A percentile compares a stretch with the other conserved stretches of the same genome.
phyloP scores from a whole-genome alignment of 2,113 vertebrate species.

The Podocnemis expansa region DNA sequence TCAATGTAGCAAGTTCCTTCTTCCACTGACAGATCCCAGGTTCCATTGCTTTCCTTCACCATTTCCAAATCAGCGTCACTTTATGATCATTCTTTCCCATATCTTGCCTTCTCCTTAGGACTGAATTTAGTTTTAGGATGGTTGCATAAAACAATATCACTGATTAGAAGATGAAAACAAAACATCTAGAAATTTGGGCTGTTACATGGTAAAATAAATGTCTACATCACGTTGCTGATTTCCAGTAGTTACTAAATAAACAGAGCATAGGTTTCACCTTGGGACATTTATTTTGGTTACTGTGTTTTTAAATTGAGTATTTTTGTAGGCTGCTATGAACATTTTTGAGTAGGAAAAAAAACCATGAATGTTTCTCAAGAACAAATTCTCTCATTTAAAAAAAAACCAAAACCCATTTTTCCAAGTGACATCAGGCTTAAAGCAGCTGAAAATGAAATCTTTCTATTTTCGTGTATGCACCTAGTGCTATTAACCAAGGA shows the following conservation, averaged over 20 bases:
- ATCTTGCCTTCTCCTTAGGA: background rate
- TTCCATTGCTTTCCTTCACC: rapidly evolving
- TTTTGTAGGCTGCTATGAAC: background rate
- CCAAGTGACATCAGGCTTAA: background rate
- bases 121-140: conserved; percentile 10
- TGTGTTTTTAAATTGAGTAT: background rate
- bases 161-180: conserved; percentile 33
- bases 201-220: background rate
- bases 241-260: conserved; percentile 36
- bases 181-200: conserved; percentile 29
- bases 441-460: conserved; percentile 10
- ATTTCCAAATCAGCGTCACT: background rate
- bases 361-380: conserved; percentile 18
- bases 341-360: background rate
- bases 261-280: background rate
- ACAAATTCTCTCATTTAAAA: background rate
- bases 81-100: background rate
- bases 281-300: background rate
- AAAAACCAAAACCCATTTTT: conserved; percentile 9
- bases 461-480: conserved; percentile 31
- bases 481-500: background rate
- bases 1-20: background rate
- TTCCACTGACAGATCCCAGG: background rate
- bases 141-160: conserved; percentile 18
- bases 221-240: conserved; percentile 35